Evolutionary conservation across 2,888 invertebrate species (phyloP).

Genomic region (Drosophila fulvimacula): DNA sequence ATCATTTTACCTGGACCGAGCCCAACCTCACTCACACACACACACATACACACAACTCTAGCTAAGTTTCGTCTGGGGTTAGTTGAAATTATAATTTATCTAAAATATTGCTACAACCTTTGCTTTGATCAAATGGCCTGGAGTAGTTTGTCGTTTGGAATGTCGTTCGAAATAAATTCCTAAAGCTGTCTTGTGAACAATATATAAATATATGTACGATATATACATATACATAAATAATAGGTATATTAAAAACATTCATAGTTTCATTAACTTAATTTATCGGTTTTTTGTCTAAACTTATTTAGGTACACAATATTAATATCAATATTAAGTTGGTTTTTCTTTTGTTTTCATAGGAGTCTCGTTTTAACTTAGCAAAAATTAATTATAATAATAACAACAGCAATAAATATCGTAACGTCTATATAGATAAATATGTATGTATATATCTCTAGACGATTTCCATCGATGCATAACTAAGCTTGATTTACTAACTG

Average conservation of each 20-base stretch:
- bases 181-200: conserved; percentile 12
- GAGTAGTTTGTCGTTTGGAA: conserved; percentile 26
- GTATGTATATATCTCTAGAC: conserved; percentile 23
- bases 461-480: conserved; percentile 48
- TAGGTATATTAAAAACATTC: conserved; percentile 35
- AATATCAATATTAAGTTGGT: conserved; percentile 54
- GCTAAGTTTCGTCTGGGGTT: conserved; percentile 19
- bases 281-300: conserved; percentile 42
- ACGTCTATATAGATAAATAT: neutral
- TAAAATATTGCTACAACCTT: conserved; percentile 45
- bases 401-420: conserved; percentile 62
- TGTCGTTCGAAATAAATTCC: conserved; percentile 19
- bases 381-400: conserved; percentile 44
- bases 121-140: conserved; percentile 31
- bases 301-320: conserved; percentile 55
- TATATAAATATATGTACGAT: conserved; percentile 4
- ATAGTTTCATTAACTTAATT: conserved; percentile 47
- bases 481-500: conserved; percentile 42
- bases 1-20: conserved; percentile 12
- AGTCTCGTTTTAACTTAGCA: conserved; percentile 51
- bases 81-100: conserved; percentile 9
- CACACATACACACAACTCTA: conserved; percentile 23
- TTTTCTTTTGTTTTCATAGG: conserved; percentile 27
- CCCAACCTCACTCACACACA: conserved; percentile 15
- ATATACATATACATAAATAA: conserved; percentile 16